Evolutionary conservation across 2,113 vertebrate genomes (phyloP).

Genomic region (Carollia perspicillata): DNA sequence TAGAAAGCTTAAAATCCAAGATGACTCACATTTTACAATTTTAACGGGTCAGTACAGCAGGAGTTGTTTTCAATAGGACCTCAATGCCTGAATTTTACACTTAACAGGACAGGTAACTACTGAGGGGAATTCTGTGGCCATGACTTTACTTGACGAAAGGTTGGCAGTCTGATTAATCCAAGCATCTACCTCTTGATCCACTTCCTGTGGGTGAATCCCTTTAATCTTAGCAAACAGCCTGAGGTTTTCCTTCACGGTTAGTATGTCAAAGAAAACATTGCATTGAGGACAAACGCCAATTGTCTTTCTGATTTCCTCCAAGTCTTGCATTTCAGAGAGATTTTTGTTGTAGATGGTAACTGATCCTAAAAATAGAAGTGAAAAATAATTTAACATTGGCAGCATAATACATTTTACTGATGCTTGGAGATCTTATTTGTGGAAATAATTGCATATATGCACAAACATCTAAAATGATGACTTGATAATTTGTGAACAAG

Average conservation of each 20-base stretch:
- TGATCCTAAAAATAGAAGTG: conserved; percentile 78
- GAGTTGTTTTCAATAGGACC: neutral
- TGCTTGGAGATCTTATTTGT: neutral
- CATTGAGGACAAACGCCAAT: conserved; percentile 93
- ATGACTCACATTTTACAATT: neutral
- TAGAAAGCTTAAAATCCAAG: neutral
- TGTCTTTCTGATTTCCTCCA: conserved; percentile 85
- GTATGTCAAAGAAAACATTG: conserved; percentile 91
- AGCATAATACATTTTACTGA: neutral
- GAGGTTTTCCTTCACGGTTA: conserved; percentile 95
- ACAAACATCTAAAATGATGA: conserved; percentile 13
- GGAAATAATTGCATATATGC: neutral
- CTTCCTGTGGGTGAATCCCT: conserved; percentile 83
- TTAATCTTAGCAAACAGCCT: conserved; percentile 92
- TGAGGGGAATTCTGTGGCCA: neutral
- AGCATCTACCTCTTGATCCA: conserved; percentile 83
- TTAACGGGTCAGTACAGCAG: neutral
- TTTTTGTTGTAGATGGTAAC: conserved; percentile 87
- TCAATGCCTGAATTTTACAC: neutral
- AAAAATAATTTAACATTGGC: conserved; percentile 11
- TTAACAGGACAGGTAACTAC: neutral
- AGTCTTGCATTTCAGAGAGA: conserved; percentile 83
- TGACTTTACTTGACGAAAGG: neutral
- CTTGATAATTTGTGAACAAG: neutral
- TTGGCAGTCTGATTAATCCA: neutral